Evolutionary conservation across 2,888 invertebrate genomes (phyloP).

Genomic region (Elysia crispata): DNA sequence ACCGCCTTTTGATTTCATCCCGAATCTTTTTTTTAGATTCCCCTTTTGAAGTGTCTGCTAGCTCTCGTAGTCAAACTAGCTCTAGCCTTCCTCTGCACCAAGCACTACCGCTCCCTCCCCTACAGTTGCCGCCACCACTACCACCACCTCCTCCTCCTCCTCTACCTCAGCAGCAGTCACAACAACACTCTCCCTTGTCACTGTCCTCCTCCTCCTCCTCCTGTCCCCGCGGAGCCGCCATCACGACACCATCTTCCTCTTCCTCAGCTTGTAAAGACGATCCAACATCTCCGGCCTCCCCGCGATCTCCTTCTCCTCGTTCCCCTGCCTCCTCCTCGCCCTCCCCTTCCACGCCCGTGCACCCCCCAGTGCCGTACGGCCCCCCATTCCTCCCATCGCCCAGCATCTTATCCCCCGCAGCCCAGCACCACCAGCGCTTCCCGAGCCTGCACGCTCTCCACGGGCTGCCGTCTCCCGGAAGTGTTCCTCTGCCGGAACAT

Average conservation of each 20-base stretch:
- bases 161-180: conserved; percentile 48
- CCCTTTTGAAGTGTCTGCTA: conserved; percentile 50
- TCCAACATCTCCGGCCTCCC: conserved; percentile 58
- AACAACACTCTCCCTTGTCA: conserved; percentile 26
- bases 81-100: conserved; percentile 44
- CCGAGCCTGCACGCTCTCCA: conserved; percentile 20
- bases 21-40: conserved; percentile 48
- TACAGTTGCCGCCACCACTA: conserved; percentile 42
- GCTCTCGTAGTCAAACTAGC: conserved; percentile 49
- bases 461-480: neutral
- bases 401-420: conserved; percentile 81
- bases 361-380: conserved; percentile 65
- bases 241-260: conserved; percentile 51
- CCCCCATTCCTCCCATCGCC: conserved; percentile 82
- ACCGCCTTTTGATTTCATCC: conserved; percentile 5
- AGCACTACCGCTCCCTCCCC: conserved; percentile 44
- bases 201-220: conserved; percentile 48
- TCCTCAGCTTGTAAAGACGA: conserved; percentile 36
- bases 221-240: conserved; percentile 44
- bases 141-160: conserved; percentile 41
- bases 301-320: conserved; percentile 58
- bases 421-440: neutral
- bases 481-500: conserved; percentile 31
- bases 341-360: conserved; percentile 79
- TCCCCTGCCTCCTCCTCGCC: conserved; percentile 63